Base-by-base conservation (phyloP, 2,797 vertebrate species). In the Rhynchonycteris naso region DNA sequence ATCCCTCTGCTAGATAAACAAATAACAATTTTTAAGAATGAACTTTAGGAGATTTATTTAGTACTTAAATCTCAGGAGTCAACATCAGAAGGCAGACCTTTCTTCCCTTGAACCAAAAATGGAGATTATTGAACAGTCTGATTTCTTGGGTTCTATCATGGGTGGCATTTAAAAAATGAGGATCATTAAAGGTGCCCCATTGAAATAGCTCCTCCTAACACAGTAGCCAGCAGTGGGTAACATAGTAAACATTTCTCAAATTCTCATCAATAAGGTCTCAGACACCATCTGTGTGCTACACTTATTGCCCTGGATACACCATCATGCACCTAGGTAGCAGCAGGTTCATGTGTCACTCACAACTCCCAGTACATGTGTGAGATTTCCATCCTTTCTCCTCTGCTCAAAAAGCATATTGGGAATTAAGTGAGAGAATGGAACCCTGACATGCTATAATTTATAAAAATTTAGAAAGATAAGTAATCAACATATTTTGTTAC, bases 21-120 rank as follows among this genome's bases (percentile, higher is more conserved):
- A 33, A 72, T 11, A 83, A 33, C 21, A 83, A 43, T 81, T 93
- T 85, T 90, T 87, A 69, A 65, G 63, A 89, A 12, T 88, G 33
- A 85, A 80, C 1, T 15, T 35, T 85, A 33, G 59, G 66, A 86
- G 52, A 86, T 2, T 92, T 88, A 72, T 85, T 96, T 88, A 82
- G 35, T 66, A 56, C 59, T 91, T 91, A 96, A 95, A 69, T 94
- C 84, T 89, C 84, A 90, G 33, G 88, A 63, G 28, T 65, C 33
- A 80, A 43, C 21, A 82, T 81, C 19, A 33, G n/a, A 61, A 74
- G 22, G 54, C 28, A 87, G 43, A 84, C n/a, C 54, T 94, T 85
- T 47, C 19, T 35, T 94, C 75, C 35, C 43, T 82, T 80, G 88
- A 95, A 90, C 26, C 33, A 82, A 43, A 59, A 28, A 50, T 80